Percentiles rank a stretch among this genome's conserved stretches.
Evolutionary conservation across 2,888 invertebrate genomes (phyloP).

Genomic region (Alcis repandata): DNA sequence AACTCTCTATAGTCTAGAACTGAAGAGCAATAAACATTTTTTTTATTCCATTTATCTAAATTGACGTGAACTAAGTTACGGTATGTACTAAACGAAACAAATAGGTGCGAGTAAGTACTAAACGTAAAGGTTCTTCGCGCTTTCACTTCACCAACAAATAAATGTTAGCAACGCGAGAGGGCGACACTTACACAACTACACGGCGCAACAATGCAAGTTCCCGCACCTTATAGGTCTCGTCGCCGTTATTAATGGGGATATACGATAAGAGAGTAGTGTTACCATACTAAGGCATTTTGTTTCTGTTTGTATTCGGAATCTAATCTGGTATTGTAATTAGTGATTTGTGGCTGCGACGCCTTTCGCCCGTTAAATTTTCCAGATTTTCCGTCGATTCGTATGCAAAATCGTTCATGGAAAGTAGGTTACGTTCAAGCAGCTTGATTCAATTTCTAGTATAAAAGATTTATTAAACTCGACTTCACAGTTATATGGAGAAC

Average conservation of each 20-base stretch:
- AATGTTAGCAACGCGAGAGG: conserved; percentile 22
- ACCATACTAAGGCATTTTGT: conserved; percentile 19
- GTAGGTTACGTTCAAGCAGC: conserved; percentile 15
- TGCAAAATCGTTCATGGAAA: conserved; percentile 3
- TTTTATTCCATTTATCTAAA: too few relatives aligned
- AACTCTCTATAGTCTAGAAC: neutral
- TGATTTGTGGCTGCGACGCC: neutral
- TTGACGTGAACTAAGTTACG: too few relatives aligned
- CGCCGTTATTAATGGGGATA: conserved; percentile 27
- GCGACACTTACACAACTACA: conserved; percentile 30
- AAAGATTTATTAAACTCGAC: neutral
- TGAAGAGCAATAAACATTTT: neutral
- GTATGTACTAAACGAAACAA: too few relatives aligned
- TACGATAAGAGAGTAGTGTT: conserved; percentile 23
- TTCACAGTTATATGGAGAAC: neutral
- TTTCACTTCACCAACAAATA: conserved; percentile 28
- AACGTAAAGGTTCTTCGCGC: conserved; percentile 23
- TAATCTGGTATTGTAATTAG: conserved; percentile 16
- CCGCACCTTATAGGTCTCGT: conserved; percentile 29
- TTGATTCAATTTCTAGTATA: neutral
- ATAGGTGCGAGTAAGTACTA: neutral
- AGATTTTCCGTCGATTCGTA: conserved; percentile 4
- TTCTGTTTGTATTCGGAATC: conserved; percentile 3
- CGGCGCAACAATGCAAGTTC: conserved; percentile 26
- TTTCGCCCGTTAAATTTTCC: neutral